Evolutionary conservation across 2,888 invertebrate genomes (phyloP), one percentile per base, ranked within the genome.

Genomic region (Endotricha flammealis): DNA sequence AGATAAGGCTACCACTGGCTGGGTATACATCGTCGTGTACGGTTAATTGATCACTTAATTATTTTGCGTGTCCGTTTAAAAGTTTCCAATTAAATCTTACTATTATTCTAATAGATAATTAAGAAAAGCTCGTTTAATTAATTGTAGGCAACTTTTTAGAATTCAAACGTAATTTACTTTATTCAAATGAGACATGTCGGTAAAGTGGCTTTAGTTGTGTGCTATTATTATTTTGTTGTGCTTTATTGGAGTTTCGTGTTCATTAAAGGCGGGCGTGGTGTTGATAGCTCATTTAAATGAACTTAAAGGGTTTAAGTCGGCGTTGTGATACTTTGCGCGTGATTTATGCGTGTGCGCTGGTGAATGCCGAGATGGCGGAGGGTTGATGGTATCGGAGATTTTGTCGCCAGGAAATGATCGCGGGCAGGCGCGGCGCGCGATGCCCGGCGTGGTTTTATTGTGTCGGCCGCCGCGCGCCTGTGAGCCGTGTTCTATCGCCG

Each of bases 11-110:
- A 52, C 69, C 66, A 64, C 64, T 67, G 61, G 64, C 66, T 16
- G n/a, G n/a, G n/a, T 68, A 68, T 58, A 66, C 65, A 62, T 65
- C 68, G 66, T 53, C 66, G 63, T 75, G 74, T 78, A 70, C 64
- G 51, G 73, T 77, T 80, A 85, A 83, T 85, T 80, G 79, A 82
- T 76, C 77, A 74, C 81, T 81, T 81, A 78, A 82, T 82, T 81
- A 82, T 81, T 80, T 82, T 70, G 79, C 78, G 69, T 81, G 79
- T 79, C 65, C 63, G 51, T 67, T 71, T 69, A 71, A 75, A 75
- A 78, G 64, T 69, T 68, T 70, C 75, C 75, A 82, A 80, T 82
- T 81, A 77, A 82, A 77, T 62, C 60, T 49, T 66, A 72, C 74
- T 77, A 78, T 80, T 78, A 77, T 74, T 76, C 72, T 72, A 79